Evolutionary conservation across 2,888 invertebrate species (phyloP), one percentile per base, ranked within the genome.

Genomic region (Melanargia galathea): DNA sequence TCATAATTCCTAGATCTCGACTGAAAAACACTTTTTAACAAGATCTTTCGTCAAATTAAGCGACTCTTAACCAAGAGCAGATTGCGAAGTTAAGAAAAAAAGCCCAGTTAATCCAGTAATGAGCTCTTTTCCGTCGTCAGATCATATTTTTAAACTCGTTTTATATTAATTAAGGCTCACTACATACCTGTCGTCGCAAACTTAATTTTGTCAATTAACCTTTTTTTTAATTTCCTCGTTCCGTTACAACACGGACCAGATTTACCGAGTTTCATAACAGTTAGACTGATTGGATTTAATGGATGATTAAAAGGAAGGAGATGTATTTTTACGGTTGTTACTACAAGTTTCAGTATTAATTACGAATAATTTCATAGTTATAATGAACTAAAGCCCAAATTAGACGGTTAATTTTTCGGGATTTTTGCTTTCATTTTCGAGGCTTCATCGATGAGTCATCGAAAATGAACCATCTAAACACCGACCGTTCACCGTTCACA

Each of bases 21-120:
- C n/a, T n/a, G n/a, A n/a, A n/a, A n/a, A n/a, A n/a, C n/a, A 6
- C 8, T 33, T 52, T 52, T 33, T 22, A 22, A 20, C 8, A 13
- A 33, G 2, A 52, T 35, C 35, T 52, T 20, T 52, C 52, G 20
- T 35, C 52, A 52, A 52, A 52, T 52, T 49, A 35, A 35, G 13
- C 6, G 20, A 35, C 8, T 11, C 26, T n/a, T 48, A 20, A 58
- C 35, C 22, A 58, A 48, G 58, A n/a, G 16, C 49, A 51, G 22
- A 58, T 35, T 52, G 13, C 43, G 30, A 22, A 20, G 16, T 49
- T 1, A 22, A 62, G 35, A 43, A 61, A 61, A 57, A 58, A n/a
- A n/a, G n/a, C n/a, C n/a, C n/a, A n/a, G n/a, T n/a, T n/a, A n/a
- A 30, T 5, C 64, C 69, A 35, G 64, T 70, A 70, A 66, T 58